Conservation (phyloP, 2,113 vertebrate species). For the Empidonax traillii region DNA sequence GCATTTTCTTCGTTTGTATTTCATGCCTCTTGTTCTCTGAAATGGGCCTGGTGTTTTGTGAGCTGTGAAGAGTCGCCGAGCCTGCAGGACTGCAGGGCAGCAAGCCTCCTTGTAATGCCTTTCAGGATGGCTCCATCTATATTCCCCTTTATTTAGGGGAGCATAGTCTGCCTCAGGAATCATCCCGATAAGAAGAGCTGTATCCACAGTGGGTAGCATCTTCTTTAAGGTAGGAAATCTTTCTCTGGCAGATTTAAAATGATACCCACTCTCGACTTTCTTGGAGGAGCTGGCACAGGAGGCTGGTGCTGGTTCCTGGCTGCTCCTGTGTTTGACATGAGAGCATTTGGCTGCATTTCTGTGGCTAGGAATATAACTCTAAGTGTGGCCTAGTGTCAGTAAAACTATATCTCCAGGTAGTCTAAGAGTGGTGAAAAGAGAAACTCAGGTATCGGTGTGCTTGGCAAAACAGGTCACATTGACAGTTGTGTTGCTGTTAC, state of each 20-base stretch:
- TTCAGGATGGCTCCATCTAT: constrained; percentile 16
- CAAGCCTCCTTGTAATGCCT: constrained; percentile 30
- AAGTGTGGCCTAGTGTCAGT: not conserved
- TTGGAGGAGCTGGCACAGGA: not conserved
- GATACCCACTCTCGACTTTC: not conserved
- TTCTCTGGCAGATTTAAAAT: not conserved
- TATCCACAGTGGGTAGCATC: not conserved
- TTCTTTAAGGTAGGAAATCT: not conserved
- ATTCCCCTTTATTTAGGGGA: not conserved
- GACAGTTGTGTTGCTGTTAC: not conserved
- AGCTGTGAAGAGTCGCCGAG: constrained; percentile 1
- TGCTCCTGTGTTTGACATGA: not conserved
- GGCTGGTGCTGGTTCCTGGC: not conserved
- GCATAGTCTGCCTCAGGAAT: not conserved
- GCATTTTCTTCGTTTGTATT: not conserved
- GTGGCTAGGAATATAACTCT: not conserved
- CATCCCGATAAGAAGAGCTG: not conserved
- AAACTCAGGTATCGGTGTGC: not conserved
- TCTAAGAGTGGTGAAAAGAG: not conserved
- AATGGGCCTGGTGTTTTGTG: constrained; percentile 28
- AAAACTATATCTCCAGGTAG: not conserved
- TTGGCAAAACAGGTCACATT: rapidly evolving
- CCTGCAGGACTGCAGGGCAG: not conserved
- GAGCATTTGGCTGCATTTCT: not conserved
- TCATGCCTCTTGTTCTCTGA: not conserved